A percentile compares a stretch with the other conserved stretches of the same genome.
phyloP scores from a whole-genome alignment of 2,113 vertebrate species.

The Pelecanus crispus region DNA sequence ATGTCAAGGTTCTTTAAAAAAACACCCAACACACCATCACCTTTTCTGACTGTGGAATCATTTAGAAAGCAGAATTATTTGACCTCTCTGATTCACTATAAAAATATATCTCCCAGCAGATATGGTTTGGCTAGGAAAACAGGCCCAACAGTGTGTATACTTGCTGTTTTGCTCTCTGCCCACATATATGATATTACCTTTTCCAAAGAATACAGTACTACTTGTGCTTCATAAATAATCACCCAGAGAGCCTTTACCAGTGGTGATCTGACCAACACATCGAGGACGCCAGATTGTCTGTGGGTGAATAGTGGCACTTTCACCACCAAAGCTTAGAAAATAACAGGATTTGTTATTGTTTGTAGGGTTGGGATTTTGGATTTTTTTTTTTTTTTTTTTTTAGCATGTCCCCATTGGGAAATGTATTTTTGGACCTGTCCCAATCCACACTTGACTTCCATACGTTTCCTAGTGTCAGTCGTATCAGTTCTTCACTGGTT shows the following conservation, averaged over 20 bases:
- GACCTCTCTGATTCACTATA: not conserved
- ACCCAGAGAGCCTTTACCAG: not conserved
- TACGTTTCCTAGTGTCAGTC: not conserved
- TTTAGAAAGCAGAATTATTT: not conserved
- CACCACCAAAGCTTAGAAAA: not conserved
- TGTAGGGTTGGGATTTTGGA: not conserved
- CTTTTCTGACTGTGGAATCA: not conserved
- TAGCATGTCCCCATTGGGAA: not conserved
- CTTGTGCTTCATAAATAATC: not conserved
- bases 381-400: not conserved
- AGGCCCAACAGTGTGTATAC: not conserved
- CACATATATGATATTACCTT: not conserved
- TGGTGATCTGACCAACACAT: not conserved
- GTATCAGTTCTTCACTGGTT: not conserved
- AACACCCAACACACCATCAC: not conserved
- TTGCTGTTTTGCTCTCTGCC: not conserved
- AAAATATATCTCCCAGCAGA: not conserved
- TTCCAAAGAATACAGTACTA: not conserved
- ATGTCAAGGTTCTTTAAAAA: not conserved
- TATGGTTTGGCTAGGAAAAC: not conserved
- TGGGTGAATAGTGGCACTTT: not conserved
- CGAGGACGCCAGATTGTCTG: not conserved
- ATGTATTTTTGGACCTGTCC: not conserved
- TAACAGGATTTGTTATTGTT: not conserved
- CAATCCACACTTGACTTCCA: not conserved